These are phyloP conservation scores for Siphonodentalium dalli DNA, from an alignment of 2,888 invertebrate species.

Conservation along the genomic window DNA sequence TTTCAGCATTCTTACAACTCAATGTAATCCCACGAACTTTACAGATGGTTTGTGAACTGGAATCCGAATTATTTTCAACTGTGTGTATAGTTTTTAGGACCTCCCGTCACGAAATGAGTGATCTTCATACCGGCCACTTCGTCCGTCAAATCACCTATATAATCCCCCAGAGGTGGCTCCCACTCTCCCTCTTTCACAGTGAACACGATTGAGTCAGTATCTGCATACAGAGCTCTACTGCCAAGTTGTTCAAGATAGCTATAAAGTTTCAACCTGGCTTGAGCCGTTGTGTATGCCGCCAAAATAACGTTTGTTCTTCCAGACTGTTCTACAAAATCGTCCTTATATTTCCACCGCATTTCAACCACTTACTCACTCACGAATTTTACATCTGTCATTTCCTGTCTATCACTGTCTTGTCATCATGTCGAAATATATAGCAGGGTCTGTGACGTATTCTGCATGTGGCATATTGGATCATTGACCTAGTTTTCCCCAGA, in stretches of 20 bases:
- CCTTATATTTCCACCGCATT: conserved; percentile 4
- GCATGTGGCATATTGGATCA: no score
- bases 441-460: no score
- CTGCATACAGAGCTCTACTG: conserved; percentile 10
- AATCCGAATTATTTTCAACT: no score
- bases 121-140: conserved; percentile 54
- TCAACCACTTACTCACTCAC: conserved; percentile 8
- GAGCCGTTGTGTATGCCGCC: conserved; percentile 13
- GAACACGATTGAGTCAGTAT: conserved; percentile 20
- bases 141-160: conserved; percentile 55
- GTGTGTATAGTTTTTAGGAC: no score
- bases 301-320: conserved; percentile 17
- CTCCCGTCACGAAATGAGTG: no score
- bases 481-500: no score
- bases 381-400: not conserved
- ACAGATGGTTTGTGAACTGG: no score
- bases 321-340: not conserved
- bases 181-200: conserved; percentile 1
- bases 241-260: conserved; percentile 5
- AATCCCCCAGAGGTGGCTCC: conserved; percentile 41
- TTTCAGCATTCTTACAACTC: no score
- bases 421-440: no score
- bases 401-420: conserved; percentile 3
- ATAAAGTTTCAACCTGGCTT: conserved; percentile 16
- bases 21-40: no score